These are phyloP conservation scores for Panthera leo DNA, from an alignment of 2,113 vertebrate genomes.

Conservation along the genomic window DNA sequence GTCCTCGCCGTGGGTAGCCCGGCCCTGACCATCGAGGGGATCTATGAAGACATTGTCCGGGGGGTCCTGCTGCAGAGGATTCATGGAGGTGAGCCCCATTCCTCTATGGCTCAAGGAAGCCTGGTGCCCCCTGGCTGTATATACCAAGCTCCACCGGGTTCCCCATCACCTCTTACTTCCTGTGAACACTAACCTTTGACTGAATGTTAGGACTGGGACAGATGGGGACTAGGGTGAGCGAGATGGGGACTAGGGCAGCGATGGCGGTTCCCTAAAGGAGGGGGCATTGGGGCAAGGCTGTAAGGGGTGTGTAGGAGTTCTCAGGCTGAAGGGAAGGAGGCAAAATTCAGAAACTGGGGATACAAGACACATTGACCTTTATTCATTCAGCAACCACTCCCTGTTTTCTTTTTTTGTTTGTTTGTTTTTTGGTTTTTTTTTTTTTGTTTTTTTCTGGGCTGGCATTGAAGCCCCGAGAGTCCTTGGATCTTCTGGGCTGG, in stretches of 20 bases:
- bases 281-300: neutral
- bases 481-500: neutral
- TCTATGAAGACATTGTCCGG: constrained; percentile 67
- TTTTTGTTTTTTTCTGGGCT: neutral
- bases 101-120: neutral
- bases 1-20: constrained; percentile 56
- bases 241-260: neutral
- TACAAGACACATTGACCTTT: neutral
- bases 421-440: no score
- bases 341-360: neutral
- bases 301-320: neutral
- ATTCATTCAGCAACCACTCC: neutral
- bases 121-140: neutral
- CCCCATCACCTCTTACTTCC: neutral
- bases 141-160: rapidly evolving
- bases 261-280: neutral
- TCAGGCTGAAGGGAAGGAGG: neutral
- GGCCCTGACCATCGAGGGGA: constrained; percentile 53
- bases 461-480: neutral
- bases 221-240: neutral
- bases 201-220: neutral
- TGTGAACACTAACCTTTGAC: neutral
- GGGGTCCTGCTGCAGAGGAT: constrained; percentile 61
- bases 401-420: neutral
- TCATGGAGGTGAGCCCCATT: constrained; percentile 26